phyloP scores from a whole-genome alignment of 2,797 vertebrate genomes.

The Emys orbicularis region DNA sequence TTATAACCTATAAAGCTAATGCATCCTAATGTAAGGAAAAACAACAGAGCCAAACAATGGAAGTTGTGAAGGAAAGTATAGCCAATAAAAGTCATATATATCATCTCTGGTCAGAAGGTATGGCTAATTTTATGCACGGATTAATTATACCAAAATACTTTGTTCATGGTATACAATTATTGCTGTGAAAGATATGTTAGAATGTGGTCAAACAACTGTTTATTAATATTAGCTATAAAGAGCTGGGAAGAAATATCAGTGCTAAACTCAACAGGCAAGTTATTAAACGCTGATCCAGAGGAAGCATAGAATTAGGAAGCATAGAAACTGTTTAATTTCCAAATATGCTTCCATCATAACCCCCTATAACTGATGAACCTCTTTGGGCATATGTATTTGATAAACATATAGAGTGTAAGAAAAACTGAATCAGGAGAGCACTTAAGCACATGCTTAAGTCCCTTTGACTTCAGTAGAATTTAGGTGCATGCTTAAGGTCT shows the following conservation, averaged over 20 bases:
- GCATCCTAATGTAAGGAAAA: fast-evolving
- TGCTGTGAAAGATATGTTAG: not conserved
- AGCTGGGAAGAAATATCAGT: not conserved
- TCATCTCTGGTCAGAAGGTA: not conserved
- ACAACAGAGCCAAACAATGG: not conserved
- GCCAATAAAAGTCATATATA: not conserved
- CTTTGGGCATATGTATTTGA: not conserved
- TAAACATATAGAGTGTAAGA: not conserved
- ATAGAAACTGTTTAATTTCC: not conserved
- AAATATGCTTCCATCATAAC: not conserved
- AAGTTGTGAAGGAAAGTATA: not conserved
- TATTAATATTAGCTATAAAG: not conserved
- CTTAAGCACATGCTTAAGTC: not conserved
- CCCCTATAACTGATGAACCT: not conserved
- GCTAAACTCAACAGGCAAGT: not conserved
- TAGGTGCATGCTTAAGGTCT: not conserved
- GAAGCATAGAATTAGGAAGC: not conserved
- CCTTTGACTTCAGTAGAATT: not conserved
- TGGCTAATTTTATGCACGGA: not conserved
- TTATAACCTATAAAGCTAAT: not conserved
- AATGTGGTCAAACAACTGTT: not conserved
- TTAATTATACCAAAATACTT: not conserved
- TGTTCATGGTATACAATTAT: not conserved
- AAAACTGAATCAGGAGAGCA: not conserved
- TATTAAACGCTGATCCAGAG: not conserved